Percentiles rank a stretch among this genome's conserved stretches.
Evolutionary conservation across 2,888 invertebrate genomes (phyloP).

Genomic region (Chaitophorus viminalis): DNA sequence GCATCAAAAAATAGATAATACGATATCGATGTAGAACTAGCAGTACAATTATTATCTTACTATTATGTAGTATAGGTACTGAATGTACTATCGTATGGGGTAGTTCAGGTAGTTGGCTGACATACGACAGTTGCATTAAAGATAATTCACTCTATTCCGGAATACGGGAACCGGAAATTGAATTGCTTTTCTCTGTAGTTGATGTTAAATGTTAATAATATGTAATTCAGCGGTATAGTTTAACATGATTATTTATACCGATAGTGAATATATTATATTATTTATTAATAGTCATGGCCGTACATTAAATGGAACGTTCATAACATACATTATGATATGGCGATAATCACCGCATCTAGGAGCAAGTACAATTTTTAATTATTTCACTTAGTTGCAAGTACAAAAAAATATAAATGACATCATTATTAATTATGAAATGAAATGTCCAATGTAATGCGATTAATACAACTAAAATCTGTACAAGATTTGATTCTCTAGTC

Average conservation of each 20-base stretch:
- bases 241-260: constrained; percentile 1
- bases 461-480: background rate
- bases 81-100: no score
- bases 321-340: background rate
- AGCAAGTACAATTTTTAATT: background rate
- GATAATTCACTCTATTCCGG: background rate
- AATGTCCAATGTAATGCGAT: background rate
- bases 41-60: background rate
- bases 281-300: no score
- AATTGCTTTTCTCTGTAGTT: constrained; percentile 3
- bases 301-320: background rate
- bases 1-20: constrained; percentile 8
- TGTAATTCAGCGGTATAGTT: background rate
- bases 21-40: background rate
- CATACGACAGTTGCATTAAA: background rate
- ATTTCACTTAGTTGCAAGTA: background rate
- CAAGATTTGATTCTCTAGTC: background rate
- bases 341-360: background rate
- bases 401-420: no score
- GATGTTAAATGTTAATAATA: background rate
- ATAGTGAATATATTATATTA: background rate
- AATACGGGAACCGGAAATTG: constrained; percentile 9
- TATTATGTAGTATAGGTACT: background rate
- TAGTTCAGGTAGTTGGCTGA: no score
- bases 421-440: background rate